Base-by-base conservation (phyloP, 2,113 vertebrate species). In the Phalacrocorax carbo region DNA sequence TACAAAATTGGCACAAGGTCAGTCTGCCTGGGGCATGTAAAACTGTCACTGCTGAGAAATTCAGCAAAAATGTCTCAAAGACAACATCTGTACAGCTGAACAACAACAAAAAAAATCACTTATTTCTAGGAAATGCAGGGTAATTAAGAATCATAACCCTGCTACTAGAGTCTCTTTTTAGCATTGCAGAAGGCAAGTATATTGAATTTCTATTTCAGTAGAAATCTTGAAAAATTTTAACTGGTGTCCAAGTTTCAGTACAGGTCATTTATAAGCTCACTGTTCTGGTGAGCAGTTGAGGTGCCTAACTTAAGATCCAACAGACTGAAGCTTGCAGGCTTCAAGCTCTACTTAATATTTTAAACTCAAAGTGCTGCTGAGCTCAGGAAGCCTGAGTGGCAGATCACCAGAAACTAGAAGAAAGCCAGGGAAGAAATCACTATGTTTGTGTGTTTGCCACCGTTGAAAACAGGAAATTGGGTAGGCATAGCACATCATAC, bases 11-110 rank as follows among this genome's bases (percentile, higher is more conserved):
- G 85, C 83, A 52, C 62, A 46, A 84, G 82, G 80, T 91, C 93
- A 82, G 58, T 54, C 75, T 78, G 73, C 78, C 83, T 61, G 34
- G 51, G 77, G 79, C 80, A 86, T 6, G 11, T 54, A 66, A 92
- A 96, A 84, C 51, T 80, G 87, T 65, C 86, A 95, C 60, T 19
- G 32, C 77, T 92, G 44, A 86, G 77, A 87, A 92, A 75, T 79
- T 87, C 55, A 40, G 73, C 52, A 92, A 75, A 84, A 54, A 80
- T 29, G 15, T 81, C 48, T 65, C 44, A 86, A 64, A 92, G 65
- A 62, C 36, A 62, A 90, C 66, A 96, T 86, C 82, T 93, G 66
- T n/a, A 32, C 58, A 89, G 66, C 65, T 88, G 68, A 86, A 75
- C 19, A 91, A 75, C 19, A 91, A 86, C 68, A 46, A 46, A 44